These are phyloP conservation scores for Ptilonorhynchus violaceus DNA, from an alignment of 2,113 vertebrate species.

Conservation along the genomic window DNA sequence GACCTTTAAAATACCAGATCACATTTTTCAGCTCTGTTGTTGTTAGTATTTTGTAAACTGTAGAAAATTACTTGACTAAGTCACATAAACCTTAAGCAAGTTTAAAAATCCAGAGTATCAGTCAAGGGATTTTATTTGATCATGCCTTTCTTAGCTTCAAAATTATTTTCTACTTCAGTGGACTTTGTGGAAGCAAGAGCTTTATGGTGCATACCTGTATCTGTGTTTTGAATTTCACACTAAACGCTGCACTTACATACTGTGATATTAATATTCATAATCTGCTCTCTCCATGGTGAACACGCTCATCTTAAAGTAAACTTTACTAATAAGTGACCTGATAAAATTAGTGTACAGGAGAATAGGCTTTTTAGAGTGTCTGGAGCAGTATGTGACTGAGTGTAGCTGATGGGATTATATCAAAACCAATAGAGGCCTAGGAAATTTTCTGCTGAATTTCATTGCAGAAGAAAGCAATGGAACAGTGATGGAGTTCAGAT, in stretches of 20 bases:
- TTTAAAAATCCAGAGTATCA: neutral
- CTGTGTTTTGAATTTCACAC: neutral
- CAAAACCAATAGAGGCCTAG: neutral
- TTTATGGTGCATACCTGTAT: slow-evolving; percentile 12
- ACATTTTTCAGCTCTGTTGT: neutral
- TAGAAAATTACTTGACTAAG: neutral
- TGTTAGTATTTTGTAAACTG: neutral
- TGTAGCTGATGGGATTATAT: neutral
- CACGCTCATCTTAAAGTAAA: neutral
- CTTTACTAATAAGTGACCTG: neutral
- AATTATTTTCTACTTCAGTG: slow-evolving; percentile 36
- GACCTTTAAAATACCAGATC: neutral
- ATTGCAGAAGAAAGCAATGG: neutral
- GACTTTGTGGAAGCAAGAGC: slow-evolving; percentile 1
- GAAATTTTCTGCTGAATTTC: neutral
- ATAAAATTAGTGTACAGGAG: neutral
- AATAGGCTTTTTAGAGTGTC: neutral
- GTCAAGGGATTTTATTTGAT: slow-evolving; percentile 29
- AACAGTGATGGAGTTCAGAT: neutral
- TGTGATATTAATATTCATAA: neutral
- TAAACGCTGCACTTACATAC: neutral
- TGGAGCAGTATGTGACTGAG: neutral
- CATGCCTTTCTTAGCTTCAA: slow-evolving; percentile 19
- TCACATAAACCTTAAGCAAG: neutral
- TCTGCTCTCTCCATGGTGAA: neutral